Base-by-base conservation (phyloP, 2,113 vertebrate species). In the Xenopus laevis region DNA sequence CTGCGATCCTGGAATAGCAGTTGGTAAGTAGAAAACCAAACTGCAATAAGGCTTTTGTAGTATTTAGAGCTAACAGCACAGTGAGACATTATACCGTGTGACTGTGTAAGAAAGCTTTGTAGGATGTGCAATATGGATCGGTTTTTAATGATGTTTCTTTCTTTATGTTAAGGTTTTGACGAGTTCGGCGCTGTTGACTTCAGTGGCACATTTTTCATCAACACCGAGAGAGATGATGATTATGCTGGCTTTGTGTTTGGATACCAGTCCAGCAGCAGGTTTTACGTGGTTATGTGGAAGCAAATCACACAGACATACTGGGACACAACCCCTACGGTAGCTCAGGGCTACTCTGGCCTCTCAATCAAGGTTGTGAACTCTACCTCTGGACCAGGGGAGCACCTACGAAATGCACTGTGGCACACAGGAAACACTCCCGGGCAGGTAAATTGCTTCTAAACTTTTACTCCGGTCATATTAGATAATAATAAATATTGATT, bases 201-300 rank as follows among this genome's bases (percentile, higher is more conserved):
- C 89, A 98, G 96, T 64, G 97, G 97, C 71, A 99, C 97, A 3
- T 99, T 99, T 90, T 99, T 98, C 84, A 93, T 99, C 83, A 99
- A 99, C 83, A 99, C 97, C 0, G 96, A 99, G 80, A 90, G 97
- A 77, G 97, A 98, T 57, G 97, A 99, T 9, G 97, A 99, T 84
- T 99, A 98, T 3, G 97, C 95, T 7, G 97, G 97, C 8, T 99
- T 99, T 71, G 97, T 99, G 47, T 99, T 99, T 77, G 96, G 95
- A 58, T 99, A 99, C 84, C 97, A 99, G 79, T 99, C 97, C 64
- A 99, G 97, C 82, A 94, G 96, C 50, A 95, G 96, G 77, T 99
- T 99, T 87, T 99, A 98, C 30, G 95, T 98, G 1, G 97, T 98
- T 60, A 98, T 98, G 97, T 99, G 97, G 97, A 99, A 99, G 80